Conservation (phyloP, 2,113 vertebrate genomes). For the Sinosuthora webbiana region DNA sequence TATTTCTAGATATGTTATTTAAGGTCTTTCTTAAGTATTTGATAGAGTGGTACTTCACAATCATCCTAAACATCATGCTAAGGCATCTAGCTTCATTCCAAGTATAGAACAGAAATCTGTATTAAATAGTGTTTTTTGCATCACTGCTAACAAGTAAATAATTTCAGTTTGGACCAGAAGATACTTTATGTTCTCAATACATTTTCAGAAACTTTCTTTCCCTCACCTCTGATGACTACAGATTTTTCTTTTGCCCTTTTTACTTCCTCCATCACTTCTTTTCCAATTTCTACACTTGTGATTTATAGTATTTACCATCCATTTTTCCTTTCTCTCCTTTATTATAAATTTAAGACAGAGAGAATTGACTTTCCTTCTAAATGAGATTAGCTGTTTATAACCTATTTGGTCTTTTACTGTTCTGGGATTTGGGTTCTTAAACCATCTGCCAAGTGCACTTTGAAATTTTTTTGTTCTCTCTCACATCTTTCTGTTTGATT, state of each 20-base stretch:
- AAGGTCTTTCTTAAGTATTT: background rate
- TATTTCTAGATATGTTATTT: background rate
- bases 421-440: constrained; percentile 3
- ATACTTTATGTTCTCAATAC: background rate
- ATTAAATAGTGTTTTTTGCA: background rate
- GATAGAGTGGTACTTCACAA: background rate
- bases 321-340: background rate
- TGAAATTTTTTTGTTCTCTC: background rate
- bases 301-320: constrained; percentile 2
- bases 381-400: background rate
- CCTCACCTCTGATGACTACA: background rate
- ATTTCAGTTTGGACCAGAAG: background rate
- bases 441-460: background rate
- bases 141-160: background rate
- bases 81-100: background rate
- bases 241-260: background rate
- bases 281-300: background rate
- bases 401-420: background rate
- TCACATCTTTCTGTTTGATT: background rate
- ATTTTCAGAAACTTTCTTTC: background rate
- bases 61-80: background rate
- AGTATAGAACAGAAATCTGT: background rate
- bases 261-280: background rate
- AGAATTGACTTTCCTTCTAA: constrained; percentile 10
- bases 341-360: constrained; percentile 5